Conservation (phyloP, 1,140 invertebrate species). For the Prorops nasuta region DNA sequence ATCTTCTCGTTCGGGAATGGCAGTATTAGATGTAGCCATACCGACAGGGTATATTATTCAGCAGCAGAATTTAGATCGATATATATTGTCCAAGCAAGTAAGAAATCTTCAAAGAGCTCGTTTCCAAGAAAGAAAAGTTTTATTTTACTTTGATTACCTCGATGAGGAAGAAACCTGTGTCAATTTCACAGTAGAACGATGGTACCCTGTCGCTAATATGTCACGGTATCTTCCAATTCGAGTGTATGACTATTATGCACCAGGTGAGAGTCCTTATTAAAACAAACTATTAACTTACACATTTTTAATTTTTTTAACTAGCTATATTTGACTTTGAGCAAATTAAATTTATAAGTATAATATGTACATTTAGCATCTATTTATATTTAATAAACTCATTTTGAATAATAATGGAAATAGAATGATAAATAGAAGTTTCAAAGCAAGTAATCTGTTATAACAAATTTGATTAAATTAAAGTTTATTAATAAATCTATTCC, state of each 20-base stretch:
- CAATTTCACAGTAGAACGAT: slow-evolving; percentile 88
- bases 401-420: too few species aligned
- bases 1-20: slow-evolving; percentile 82
- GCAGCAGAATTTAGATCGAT: slow-evolving; percentile 83
- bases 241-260: slow-evolving; percentile 95
- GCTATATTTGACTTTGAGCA: too few species aligned
- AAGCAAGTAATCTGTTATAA: background rate
- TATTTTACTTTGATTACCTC: slow-evolving; percentile 94
- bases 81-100: slow-evolving; percentile 73
- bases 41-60: slow-evolving; percentile 93
- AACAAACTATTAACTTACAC: too few species aligned
- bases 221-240: slow-evolving; percentile 86
- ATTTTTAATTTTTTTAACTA: too few species aligned
- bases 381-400: slow-evolving; percentile 3
- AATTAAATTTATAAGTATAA: too few species aligned
- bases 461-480: slow-evolving; percentile 1
- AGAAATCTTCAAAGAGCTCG: slow-evolving; percentile 81
- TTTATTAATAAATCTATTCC: slow-evolving; percentile 21
- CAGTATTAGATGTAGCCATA: slow-evolving; percentile 86
- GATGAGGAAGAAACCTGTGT: slow-evolving; percentile 83
- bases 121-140: slow-evolving; percentile 76
- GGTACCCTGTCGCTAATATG: slow-evolving; percentile 96
- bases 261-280: too few species aligned
- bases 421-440: slow-evolving; percentile 5
- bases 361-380: slow-evolving; percentile 2